Evolutionary conservation across 2,888 invertebrate species (phyloP).

Genomic region (Macaria liturata): DNA sequence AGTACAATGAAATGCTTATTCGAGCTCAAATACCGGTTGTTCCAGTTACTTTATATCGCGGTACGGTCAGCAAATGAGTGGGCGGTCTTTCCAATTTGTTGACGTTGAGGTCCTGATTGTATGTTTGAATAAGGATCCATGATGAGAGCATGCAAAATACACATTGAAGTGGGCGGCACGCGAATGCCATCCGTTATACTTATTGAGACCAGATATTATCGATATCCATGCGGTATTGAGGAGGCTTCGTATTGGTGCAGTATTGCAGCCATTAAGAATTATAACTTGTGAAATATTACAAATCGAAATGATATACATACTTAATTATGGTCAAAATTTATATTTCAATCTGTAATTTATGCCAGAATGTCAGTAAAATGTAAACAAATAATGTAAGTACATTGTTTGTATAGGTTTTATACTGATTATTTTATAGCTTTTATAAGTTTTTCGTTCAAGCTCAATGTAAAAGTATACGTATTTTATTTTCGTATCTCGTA

Average conservation of each 20-base stretch:
- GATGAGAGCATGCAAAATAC: constrained; percentile 53
- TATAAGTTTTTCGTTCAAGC: too few relatives aligned
- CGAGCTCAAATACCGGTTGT: constrained; percentile 15
- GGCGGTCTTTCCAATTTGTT: constrained; percentile 70
- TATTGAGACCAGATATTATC: constrained; percentile 50
- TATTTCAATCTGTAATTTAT: too few relatives aligned
- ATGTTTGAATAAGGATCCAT: constrained; percentile 62
- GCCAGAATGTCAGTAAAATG: too few relatives aligned
- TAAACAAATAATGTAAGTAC: too few relatives aligned
- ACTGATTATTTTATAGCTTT: too few relatives aligned
- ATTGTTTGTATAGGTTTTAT: too few relatives aligned
- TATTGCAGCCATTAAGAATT: too few relatives aligned
- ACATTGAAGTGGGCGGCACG: constrained; percentile 55
- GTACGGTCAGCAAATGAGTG: constrained; percentile 53
- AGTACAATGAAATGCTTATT: constrained; percentile 27
- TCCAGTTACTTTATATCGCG: constrained; percentile 33
- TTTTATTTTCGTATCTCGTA: too few relatives aligned
- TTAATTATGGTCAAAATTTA: too few relatives aligned
- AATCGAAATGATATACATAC: too few relatives aligned
- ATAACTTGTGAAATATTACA: too few relatives aligned
- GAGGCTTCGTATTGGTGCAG: constrained; percentile 18
- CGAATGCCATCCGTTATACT: constrained; percentile 55
- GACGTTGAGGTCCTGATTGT: constrained; percentile 65
- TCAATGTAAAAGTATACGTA: too few relatives aligned
- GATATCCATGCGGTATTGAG: constrained; percentile 47